Conservation (phyloP, 2,888 invertebrate genomes). For the Cenopis cana region DNA sequence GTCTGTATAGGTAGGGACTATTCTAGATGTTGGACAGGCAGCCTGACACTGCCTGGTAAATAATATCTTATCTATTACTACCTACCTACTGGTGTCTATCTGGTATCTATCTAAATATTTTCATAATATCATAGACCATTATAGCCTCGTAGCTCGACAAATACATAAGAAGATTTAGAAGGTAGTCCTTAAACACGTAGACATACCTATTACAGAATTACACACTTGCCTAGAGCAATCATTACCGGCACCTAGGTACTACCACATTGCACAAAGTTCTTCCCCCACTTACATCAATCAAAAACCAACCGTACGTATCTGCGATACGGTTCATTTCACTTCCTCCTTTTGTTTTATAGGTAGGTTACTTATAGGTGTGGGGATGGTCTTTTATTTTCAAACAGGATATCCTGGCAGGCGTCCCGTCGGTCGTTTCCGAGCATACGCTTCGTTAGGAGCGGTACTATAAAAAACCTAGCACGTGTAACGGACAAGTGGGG, state of each 20-base stretch:
- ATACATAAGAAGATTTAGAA: background rate
- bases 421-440: constrained; percentile 68
- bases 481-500: constrained; percentile 71
- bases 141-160: background rate
- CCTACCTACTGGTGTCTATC: background rate
- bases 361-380: constrained; percentile 64
- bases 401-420: constrained; percentile 79
- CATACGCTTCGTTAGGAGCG: constrained; percentile 72
- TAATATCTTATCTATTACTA: background rate
- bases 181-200: background rate
- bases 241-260: constrained; percentile 38
- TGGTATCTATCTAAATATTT: background rate
- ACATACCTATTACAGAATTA: constrained; percentile 2
- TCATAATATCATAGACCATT: background rate
- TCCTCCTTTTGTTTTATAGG: constrained; percentile 2
- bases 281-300: constrained; percentile 35
- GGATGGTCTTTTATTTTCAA: constrained; percentile 79
- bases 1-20: background rate
- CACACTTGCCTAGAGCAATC: constrained; percentile 30
- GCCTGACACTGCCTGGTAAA: background rate
- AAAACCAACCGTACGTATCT: constrained; percentile 52
- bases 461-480: constrained; percentile 73
- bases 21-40: background rate
- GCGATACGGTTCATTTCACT: constrained; percentile 25
- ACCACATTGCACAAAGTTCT: constrained; percentile 41